Base-by-base conservation (phyloP, 2,888 invertebrate species). In the Cerastis rubricosa region DNA sequence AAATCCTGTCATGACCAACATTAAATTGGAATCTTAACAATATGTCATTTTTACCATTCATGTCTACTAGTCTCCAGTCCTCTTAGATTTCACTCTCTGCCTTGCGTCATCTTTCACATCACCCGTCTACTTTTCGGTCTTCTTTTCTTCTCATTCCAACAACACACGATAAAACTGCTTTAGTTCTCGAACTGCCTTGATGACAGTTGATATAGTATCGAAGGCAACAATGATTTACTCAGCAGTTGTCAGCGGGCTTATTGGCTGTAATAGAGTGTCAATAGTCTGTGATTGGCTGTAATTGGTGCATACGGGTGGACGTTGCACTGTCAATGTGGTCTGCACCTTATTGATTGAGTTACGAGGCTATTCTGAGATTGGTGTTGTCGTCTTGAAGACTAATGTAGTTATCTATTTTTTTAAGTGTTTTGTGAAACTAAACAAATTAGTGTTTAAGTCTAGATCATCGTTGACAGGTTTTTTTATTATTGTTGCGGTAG, bases 221-320 rank as follows among this genome's bases (percentile, higher is more conserved):
- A 29, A 65, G 47, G 40, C 70, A 84, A 75, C 54, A 59, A 54
- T 70, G 77, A 83, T 85, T 81, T 85, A 76, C 45, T 75, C 35
- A 35, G 57, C 25, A 22, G n/a, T 29, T 49, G 73, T 76, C 74
- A 63, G 63, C 66, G 63, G 71, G 80, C n/a, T 49, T 25, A 83
- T 78, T 83, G 86, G 68, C 47, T 17, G 17, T 67, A 88, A 78
- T 84, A 47, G 66, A 43, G 74, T 74, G 70, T 77, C 87, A 87
- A 87, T 88, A 84, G 85, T 72, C 57, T 57, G 7, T 67, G 81
- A 88, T 88, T 88, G 84, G 54, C 57, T 25, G 65, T 57, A 87
- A 88, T 88, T 88, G 87, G 25, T 86, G 78, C 77, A 88, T 87
- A 76, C 68, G 83, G 83, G 85, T 78, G 74, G 49, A 49, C 29